Evolutionary conservation across 2,113 vertebrate genomes (phyloP).

Genomic region (Monarcha castaneiventris): DNA sequence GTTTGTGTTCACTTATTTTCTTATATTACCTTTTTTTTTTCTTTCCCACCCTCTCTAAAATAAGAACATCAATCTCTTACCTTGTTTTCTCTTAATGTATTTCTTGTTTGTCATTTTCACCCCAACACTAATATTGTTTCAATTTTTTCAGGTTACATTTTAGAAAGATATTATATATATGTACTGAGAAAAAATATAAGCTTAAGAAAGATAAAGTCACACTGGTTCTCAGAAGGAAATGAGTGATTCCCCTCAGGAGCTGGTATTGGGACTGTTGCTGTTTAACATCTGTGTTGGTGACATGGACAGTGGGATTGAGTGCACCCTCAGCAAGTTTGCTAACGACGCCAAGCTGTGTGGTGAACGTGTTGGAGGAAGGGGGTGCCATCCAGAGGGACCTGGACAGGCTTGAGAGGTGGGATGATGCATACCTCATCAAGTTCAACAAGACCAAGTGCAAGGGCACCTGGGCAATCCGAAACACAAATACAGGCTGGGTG

Average conservation of each 20-base stretch:
- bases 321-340: not conserved
- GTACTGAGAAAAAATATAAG: not conserved
- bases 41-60: not conserved
- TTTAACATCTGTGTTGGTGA: fast-evolving
- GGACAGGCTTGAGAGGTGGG: not conserved
- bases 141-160: not conserved
- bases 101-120: not conserved
- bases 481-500: not conserved
- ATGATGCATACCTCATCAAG: not conserved
- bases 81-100: not conserved
- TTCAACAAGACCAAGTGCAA: not conserved
- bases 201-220: not conserved
- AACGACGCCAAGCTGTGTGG: fast-evolving
- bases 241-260: not conserved
- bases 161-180: not conserved
- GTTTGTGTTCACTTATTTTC: not conserved
- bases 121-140: not conserved
- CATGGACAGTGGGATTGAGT: not conserved
- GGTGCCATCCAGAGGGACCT: not conserved
- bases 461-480: not conserved
- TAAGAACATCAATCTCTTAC: not conserved
- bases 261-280: fast-evolving
- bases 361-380: not conserved
- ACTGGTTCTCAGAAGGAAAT: not conserved
- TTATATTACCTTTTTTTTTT: not conserved